Percentiles rank a stretch among this genome's conserved stretches.
Evolutionary conservation across 2,797 vertebrate genomes (phyloP).

Genomic region (Melanotaenia trifasciata): DNA sequence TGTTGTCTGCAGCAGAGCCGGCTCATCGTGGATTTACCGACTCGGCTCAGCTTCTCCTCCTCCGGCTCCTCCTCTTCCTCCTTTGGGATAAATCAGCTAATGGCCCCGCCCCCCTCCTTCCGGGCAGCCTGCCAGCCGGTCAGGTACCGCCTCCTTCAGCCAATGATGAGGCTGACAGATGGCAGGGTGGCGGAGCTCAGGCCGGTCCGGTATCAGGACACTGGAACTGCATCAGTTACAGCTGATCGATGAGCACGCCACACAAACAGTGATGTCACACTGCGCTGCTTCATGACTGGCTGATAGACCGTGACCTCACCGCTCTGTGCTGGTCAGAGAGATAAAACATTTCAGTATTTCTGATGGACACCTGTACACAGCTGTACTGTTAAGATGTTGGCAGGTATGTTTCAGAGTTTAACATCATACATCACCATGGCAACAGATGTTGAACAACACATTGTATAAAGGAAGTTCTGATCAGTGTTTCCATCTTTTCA

Average conservation of each 20-base stretch:
- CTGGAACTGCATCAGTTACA: neutral
- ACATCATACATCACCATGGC: too few species aligned
- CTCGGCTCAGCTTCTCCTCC: slow-evolving; percentile 34
- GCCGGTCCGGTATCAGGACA: neutral
- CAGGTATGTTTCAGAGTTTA: too few species aligned
- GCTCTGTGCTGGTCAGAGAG: neutral
- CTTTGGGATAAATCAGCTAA: slow-evolving; percentile 48
- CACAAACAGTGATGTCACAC: neutral
- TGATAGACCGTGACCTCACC: neutral
- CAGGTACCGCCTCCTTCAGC: neutral
- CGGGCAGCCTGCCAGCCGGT: slow-evolving; percentile 62
- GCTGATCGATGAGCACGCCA: neutral
- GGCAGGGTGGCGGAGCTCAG: neutral
- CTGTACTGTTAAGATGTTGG: too few species aligned
- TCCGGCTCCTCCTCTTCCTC: slow-evolving; percentile 14
- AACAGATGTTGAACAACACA: too few species aligned
- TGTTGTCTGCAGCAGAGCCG: slow-evolving; percentile 65
- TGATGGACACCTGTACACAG: too few species aligned
- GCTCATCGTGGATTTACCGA: slow-evolving; percentile 75
- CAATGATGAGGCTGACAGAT: slow-evolving; percentile 17
- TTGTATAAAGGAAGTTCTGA: neutral
- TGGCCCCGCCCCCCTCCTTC: slow-evolving; percentile 35
- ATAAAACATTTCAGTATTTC: neutral
- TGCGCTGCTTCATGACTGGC: neutral
- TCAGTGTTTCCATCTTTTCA: too few species aligned